phyloP scores from a whole-genome alignment of 2,888 invertebrate genomes.

The Melipona bicolor region DNA sequence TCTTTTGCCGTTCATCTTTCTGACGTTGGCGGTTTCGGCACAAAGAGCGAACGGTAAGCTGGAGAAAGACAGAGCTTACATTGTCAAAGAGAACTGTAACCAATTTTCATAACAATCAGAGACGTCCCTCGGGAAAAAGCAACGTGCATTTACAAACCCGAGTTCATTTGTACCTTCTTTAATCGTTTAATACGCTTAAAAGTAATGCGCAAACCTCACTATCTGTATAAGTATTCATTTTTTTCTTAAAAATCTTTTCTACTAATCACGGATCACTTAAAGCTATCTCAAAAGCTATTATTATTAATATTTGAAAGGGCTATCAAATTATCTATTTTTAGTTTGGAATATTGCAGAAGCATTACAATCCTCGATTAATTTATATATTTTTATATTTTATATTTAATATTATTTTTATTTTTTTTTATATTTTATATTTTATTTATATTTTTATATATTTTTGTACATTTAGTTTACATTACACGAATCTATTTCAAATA shows the following conservation, averaged over 20 bases:
- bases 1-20: constrained; percentile 39
- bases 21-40: constrained; percentile 24
- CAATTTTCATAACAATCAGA: constrained; percentile 37
- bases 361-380: not conserved
- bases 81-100: constrained; percentile 27
- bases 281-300: too few species aligned
- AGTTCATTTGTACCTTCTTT: not conserved
- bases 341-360: not conserved
- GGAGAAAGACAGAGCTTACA: constrained; percentile 32
- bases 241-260: not conserved
- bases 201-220: not conserved
- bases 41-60: constrained; percentile 35
- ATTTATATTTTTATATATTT: too few species aligned
- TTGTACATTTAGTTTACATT: too few species aligned
- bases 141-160: not conserved
- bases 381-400: not conserved
- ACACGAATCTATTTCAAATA: too few species aligned
- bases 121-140: not conserved
- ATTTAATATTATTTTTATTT: too few species aligned
- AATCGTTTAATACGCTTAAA: not conserved
- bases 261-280: too few species aligned
- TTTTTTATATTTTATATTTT: not conserved
- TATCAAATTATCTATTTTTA: not conserved
- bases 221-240: not conserved
- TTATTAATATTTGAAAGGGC: too few species aligned